These are phyloP conservation scores for Pterocles orientalis DNA, from an alignment of 2,113 vertebrate species.

Conservation along the genomic window DNA sequence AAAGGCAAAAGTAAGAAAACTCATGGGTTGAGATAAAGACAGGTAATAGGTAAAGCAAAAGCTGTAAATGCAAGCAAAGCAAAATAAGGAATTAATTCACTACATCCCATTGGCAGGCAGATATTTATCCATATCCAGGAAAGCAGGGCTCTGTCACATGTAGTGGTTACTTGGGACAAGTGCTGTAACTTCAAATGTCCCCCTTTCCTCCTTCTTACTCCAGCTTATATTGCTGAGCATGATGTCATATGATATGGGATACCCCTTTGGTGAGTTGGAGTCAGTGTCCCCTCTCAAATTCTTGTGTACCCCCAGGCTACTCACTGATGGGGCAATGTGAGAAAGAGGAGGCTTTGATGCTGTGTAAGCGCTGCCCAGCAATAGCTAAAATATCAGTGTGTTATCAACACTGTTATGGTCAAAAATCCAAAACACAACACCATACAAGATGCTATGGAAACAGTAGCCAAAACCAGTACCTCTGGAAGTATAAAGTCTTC, in stretches of 20 bases:
- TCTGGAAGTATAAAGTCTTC: background rate
- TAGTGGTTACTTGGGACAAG: background rate
- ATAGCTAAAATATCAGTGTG: background rate
- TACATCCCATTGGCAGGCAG: background rate
- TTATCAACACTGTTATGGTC: background rate
- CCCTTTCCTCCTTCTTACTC: background rate
- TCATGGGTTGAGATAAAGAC: background rate
- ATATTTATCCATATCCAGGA: background rate
- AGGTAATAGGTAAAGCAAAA: background rate
- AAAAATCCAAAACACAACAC: background rate
- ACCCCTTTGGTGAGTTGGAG: background rate
- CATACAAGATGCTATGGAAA: background rate
- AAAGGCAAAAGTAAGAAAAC: background rate
- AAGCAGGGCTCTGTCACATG: rapidly evolving
- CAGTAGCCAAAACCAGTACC: background rate
- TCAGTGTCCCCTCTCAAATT: background rate
- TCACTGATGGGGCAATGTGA: rapidly evolving
- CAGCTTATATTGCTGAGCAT: background rate
- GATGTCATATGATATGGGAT: no score
- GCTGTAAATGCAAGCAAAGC: rapidly evolving
- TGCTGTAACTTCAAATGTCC: rapidly evolving
- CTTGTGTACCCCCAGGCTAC: background rate
- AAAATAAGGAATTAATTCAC: background rate
- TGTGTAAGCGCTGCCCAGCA: background rate
- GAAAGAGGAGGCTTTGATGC: background rate